Conservation (phyloP, 2,113 vertebrate genomes). For the Notiomystis cincta region DNA sequence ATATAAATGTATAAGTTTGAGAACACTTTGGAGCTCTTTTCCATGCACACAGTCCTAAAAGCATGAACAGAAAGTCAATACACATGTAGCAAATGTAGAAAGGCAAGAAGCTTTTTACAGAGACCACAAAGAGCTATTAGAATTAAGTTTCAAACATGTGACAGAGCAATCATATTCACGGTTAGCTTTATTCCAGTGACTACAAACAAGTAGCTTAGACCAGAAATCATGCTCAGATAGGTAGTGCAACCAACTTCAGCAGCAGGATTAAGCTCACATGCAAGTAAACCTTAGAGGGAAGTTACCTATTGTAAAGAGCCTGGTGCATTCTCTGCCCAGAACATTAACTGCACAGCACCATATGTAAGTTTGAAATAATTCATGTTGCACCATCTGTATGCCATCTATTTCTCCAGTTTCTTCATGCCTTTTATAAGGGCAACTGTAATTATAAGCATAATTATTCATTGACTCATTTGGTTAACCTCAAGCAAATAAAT, state of each 20-base stretch:
- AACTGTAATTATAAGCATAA: slow-evolving; percentile 68
- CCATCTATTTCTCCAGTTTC: neutral
- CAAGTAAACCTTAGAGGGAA: neutral
- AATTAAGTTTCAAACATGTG: neutral
- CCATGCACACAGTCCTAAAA: neutral
- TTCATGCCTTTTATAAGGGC: slow-evolving; percentile 42
- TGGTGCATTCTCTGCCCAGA: slow-evolving; percentile 70
- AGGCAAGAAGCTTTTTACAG: neutral
- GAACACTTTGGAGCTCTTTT: neutral
- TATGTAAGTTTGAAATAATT: slow-evolving; percentile 57
- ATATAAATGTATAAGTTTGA: neutral
- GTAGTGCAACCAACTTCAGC: neutral
- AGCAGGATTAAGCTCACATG: neutral
- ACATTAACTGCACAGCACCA: slow-evolving; percentile 75
- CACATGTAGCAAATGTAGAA: neutral
- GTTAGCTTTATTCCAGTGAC: neutral
- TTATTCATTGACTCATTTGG: neutral
- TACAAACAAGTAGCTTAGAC: neutral
- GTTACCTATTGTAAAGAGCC: slow-evolving; percentile 77
- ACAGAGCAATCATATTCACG: neutral
- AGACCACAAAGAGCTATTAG: neutral
- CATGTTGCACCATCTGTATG: neutral
- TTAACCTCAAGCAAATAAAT: slow-evolving; percentile 1
- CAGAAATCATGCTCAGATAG: neutral
- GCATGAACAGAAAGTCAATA: neutral